Evolutionary conservation across 2,113 vertebrate genomes (phyloP).

Genomic region (Semnornis frantzii): DNA sequence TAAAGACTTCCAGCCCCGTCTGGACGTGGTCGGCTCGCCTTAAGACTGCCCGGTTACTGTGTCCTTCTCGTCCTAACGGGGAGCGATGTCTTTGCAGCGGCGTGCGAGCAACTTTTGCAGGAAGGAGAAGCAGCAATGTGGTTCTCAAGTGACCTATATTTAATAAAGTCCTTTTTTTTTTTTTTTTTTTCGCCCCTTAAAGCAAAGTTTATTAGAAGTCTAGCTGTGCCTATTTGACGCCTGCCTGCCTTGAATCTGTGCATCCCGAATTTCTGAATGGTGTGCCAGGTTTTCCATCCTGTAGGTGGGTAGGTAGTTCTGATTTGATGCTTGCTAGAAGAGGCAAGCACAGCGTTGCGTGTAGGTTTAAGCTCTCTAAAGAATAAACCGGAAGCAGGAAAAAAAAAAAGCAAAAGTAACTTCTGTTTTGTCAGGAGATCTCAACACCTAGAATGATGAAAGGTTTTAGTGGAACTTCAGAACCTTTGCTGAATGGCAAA

Average conservation of each 20-base stretch:
- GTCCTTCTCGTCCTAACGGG: background rate
- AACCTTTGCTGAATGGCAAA: background rate
- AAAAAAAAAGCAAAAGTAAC: background rate
- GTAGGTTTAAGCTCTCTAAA: background rate
- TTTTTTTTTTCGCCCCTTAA: too few species aligned
- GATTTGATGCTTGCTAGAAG: background rate
- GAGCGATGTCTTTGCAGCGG: background rate
- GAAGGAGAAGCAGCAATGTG: background rate
- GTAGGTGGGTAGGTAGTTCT: background rate
- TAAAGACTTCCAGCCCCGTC: fast-evolving
- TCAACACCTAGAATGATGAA: background rate
- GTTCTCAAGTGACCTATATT: background rate
- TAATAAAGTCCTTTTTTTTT: background rate
- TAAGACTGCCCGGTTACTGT: background rate
- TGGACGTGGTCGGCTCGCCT: background rate
- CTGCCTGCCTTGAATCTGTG: background rate
- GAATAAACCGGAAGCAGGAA: constrained; percentile 36
- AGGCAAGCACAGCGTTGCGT: background rate
- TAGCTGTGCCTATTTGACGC: background rate
- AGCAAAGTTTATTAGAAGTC: background rate
- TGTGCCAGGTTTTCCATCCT: background rate
- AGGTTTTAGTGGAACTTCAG: background rate
- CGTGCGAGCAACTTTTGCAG: constrained; percentile 1
- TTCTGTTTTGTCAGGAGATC: background rate
- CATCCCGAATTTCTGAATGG: background rate